Evolutionary conservation across 2,113 vertebrate genomes (phyloP), one percentile per base, ranked within the genome.

Genomic region (Pangasianodon hypophthalmus): DNA sequence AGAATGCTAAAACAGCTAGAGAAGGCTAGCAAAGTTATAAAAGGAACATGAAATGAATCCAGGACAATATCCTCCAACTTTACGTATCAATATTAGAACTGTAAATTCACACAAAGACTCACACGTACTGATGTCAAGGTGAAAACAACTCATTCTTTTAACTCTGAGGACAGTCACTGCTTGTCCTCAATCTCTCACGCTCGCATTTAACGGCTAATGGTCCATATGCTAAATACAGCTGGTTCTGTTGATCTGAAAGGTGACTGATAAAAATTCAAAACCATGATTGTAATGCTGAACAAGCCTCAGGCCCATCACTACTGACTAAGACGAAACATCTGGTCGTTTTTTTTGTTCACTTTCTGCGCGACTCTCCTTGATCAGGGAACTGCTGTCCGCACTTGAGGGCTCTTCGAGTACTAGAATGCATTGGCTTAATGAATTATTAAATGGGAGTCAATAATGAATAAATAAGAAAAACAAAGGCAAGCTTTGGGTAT

Each of bases 361-460:
- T 52, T 21, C 60, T 50, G 18, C 4, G 46, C 9, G 26, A 26
- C 41, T 79, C 24, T 87, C 18, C 50, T 73, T 14, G 58, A 24
- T 48, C 41, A 69, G 87, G 58, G 85, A 89, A 87, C 71, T 69
- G 69, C 88, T 50, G 88, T 82, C 83, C 18, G 32, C 67, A 83
- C 87, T 88, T 80, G 67, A 64, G 83, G 44, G 86, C 77, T 92
- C 62, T 95, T 95, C 88, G 37, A 88, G 90, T 91, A n/a, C 71
- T 88, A 29, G 26, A 91, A 94, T 11, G 81, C 89, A 64, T 87
- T 80, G 32, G 90, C 89, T 71, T 91, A 93, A 95, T 95, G 94
- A 95, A 93, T 95, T 93, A 95, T 92, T 95, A 94, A 95, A 94
- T 91, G 79, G 88, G 19, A 88, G 93, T 87, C 95, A 92, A 94